Conservation (phyloP, 1,140 invertebrate genomes). For the Brachionus manjavacas region DNA sequence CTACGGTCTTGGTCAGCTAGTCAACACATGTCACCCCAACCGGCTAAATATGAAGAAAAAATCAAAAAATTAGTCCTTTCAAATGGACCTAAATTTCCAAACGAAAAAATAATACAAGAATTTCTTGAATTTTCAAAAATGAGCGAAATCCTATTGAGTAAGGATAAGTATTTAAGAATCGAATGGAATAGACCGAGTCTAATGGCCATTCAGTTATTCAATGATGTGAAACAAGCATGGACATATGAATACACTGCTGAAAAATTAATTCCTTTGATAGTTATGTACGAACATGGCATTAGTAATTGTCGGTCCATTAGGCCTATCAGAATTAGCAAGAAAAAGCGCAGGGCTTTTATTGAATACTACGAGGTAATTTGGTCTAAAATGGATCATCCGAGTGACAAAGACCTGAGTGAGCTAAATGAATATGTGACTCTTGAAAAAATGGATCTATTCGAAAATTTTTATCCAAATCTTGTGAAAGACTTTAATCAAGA, state of each 20-base stretch:
- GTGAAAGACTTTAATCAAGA: slow-evolving; percentile 1
- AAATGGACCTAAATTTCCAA: slow-evolving; percentile 10
- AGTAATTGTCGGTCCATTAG: not conserved
- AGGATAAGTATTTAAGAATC: slow-evolving; percentile 27
- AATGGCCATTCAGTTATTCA: not conserved
- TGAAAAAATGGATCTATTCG: slow-evolving; percentile 28
- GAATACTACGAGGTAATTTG: slow-evolving; percentile 32
- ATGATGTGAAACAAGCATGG: slow-evolving; percentile 18
- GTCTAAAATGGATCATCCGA: not conserved
- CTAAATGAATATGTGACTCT: slow-evolving; percentile 29
- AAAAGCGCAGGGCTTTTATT: not conserved
- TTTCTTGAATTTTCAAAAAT: slow-evolving; percentile 26
- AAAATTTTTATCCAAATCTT: not conserved
- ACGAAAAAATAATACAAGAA: slow-evolving; percentile 40
- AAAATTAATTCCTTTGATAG: slow-evolving; percentile 23
- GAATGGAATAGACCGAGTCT: slow-evolving; percentile 22
- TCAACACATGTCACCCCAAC: not conserved
- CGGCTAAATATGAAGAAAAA: not conserved
- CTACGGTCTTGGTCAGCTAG: not conserved
- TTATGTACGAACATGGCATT: not conserved
- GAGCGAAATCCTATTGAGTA: not conserved
- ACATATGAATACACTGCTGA: not conserved
- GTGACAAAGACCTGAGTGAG: slow-evolving; percentile 29
- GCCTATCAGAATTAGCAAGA: slow-evolving; percentile 27
- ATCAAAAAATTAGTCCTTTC: not conserved